Base-by-base conservation (phyloP, 2,888 invertebrate genomes). In the Nasonovia ribisnigri region DNA sequence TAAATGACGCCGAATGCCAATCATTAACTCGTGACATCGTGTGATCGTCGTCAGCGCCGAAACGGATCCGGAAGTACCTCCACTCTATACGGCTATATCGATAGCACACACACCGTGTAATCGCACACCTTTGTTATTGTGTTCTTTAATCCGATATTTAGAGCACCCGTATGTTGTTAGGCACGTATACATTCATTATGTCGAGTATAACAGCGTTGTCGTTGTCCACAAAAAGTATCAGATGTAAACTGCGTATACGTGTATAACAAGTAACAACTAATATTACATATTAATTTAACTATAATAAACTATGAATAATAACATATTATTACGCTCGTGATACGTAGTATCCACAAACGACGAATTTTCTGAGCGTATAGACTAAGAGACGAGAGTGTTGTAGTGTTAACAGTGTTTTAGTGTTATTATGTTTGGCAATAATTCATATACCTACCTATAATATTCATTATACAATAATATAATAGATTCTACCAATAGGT, bases 131-230 rank as follows among this genome's bases (percentile, higher is more conserved):
- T 77, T 77, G 77, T 77, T 60, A 29, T 67, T 67, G n/a, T n/a
- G n/a, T n/a, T 67, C n/a, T n/a, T 67, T 67, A 77, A 77, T 77
- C 77, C 36, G 77, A 77, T 77, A 77, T 77, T 36, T 77, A 77
- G 36, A 77, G 77, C 36, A 77, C 77, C 77, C 77, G 77, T 36
- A 77, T 36, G 36, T 8, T 6, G 36, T 77, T 77, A 77, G 20
- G 36, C 16, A 36, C 77, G 20, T 36, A 77, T 67, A 67, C 77
- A 5, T 77, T 36, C 36, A 77, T 77, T 20, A 77, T 77, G 20
- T 36, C 8, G 77, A 77, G 57, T 57, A 36, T 36, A 77, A 36
- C 67, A 77, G 20, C 20, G 16, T 20, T 77, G 77, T 77, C n/a
- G 77, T 77, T 77, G 8, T 36, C 36, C 16, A 36, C 36, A 20